Conservation (phyloP, 2,888 invertebrate genomes). For the Lypha dubia region DNA sequence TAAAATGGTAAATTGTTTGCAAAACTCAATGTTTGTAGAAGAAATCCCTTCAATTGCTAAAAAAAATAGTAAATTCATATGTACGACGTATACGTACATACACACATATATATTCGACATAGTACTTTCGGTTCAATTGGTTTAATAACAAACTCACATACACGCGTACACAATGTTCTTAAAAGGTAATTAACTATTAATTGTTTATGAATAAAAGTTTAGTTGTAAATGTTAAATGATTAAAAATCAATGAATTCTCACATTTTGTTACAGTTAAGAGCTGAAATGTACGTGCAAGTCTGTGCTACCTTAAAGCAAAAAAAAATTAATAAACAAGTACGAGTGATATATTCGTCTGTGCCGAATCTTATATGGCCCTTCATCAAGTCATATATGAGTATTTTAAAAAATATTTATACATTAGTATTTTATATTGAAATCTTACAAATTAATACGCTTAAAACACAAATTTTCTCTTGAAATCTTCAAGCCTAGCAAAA, state of each 20-base stretch:
- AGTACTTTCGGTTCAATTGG: conserved; percentile 37
- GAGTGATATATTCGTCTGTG: too few relatives aligned
- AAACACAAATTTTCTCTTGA: too few relatives aligned
- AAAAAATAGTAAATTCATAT: conserved; percentile 23
- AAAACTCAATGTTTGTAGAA: conserved; percentile 40
- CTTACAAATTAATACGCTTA: too few relatives aligned
- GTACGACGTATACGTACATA: conserved; percentile 15
- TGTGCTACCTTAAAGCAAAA: too few relatives aligned
- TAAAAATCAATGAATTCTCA: conserved; percentile 4
- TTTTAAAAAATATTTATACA: too few relatives aligned
- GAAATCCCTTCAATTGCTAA: conserved; percentile 32
- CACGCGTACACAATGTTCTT: conserved; percentile 8
- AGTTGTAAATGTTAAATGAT: neutral
- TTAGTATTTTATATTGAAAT: too few relatives aligned
- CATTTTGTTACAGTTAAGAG: too few relatives aligned
- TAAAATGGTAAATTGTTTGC: conserved; percentile 40
- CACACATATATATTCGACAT: conserved; percentile 13
- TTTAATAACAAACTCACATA: conserved; percentile 14
- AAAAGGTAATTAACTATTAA: conserved; percentile 49
- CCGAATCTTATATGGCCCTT: too few relatives aligned
- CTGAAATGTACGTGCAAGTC: too few relatives aligned
- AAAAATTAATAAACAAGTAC: too few relatives aligned
- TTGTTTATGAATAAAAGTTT: neutral
- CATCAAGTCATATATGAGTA: too few relatives aligned
- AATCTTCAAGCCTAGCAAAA: too few relatives aligned